Evolutionary conservation across 2,888 invertebrate species (phyloP), one percentile per base, ranked within the genome.

Genomic region (Fragum fragum): DNA sequence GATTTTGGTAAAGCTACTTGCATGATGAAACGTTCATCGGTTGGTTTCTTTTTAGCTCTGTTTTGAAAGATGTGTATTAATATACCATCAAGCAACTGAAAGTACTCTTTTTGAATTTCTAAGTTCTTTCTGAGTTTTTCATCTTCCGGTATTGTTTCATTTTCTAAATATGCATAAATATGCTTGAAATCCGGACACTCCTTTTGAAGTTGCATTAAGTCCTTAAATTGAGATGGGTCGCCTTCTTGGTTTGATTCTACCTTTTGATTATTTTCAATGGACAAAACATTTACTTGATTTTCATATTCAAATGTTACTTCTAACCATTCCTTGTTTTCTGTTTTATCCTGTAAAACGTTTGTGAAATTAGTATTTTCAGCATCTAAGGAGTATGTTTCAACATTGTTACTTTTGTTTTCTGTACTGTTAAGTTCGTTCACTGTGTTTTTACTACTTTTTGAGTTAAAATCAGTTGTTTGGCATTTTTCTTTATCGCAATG

Each of bases 1-100:
- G 32, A 32, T 36, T 32, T 53, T 39, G 81, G 77, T 18, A 81
- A 14, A 9, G 75, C 81, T n/a, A n/a, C n/a, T n/a, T n/a, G n/a
- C n/a, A n/a, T n/a, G n/a, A n/a, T n/a, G n/a, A n/a, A n/a, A n/a
- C n/a, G n/a, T n/a, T n/a, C n/a, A n/a, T n/a, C n/a, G n/a, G n/a
- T 66, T 21, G 73, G 63, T 57, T 75, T 66, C 28, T 61, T 77
- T 36, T 76, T 76, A 1, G 57, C 57, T 66, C 68, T 63, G 7
- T 32, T 57, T n/a, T n/a, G n/a, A n/a, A n/a, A n/a, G n/a, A n/a
- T n/a, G n/a, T n/a, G n/a, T n/a, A n/a, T n/a, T n/a, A 76, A 26
- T 28, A 72, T 59, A 0, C 69, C 76, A 73, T 76, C 80, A 5
- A 73, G 14, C 23, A 76, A 11, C 14, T 72, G 21, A 59, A 53